These are phyloP conservation scores for Incurvaria masculella DNA, from an alignment of 2,888 invertebrate genomes.

Conservation along the genomic window DNA sequence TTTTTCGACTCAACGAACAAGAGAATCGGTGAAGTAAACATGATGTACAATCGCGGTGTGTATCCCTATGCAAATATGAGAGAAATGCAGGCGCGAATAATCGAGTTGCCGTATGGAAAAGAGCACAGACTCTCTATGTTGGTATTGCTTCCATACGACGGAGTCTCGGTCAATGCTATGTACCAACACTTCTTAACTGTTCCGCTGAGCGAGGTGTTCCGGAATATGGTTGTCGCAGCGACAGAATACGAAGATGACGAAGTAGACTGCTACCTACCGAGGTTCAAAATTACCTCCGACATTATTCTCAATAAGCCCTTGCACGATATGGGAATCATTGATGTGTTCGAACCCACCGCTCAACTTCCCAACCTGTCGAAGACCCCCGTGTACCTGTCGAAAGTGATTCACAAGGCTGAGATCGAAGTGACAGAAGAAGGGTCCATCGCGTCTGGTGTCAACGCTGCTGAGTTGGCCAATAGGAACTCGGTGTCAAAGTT, in stretches of 20 bases:
- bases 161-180: conserved; percentile 48
- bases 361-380: conserved; percentile 43
- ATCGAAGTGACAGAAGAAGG: conserved; percentile 75
- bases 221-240: conserved; percentile 42
- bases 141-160: conserved; percentile 60
- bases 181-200: conserved; percentile 43
- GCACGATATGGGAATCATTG: conserved; percentile 40
- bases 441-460: conserved; percentile 63
- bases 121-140: conserved; percentile 59
- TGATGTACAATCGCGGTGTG: conserved; percentile 67
- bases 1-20: conserved; percentile 57
- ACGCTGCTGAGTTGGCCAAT: conserved; percentile 46
- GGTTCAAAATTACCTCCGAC: conserved; percentile 58
- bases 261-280: conserved; percentile 62
- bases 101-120: conserved; percentile 67
- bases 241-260: conserved; percentile 58
- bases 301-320: conserved; percentile 53
- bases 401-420: conserved; percentile 65
- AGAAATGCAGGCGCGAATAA: conserved; percentile 55
- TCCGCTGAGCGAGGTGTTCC: conserved; percentile 47
- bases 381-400: conserved; percentile 51
- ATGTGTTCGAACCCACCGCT: conserved; percentile 52
- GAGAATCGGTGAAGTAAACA: conserved; percentile 58
- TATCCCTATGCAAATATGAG: conserved; percentile 58
- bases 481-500: conserved; percentile 57